Conservation (phyloP, 2,797 vertebrate genomes). For the Ataeniobius toweri region DNA sequence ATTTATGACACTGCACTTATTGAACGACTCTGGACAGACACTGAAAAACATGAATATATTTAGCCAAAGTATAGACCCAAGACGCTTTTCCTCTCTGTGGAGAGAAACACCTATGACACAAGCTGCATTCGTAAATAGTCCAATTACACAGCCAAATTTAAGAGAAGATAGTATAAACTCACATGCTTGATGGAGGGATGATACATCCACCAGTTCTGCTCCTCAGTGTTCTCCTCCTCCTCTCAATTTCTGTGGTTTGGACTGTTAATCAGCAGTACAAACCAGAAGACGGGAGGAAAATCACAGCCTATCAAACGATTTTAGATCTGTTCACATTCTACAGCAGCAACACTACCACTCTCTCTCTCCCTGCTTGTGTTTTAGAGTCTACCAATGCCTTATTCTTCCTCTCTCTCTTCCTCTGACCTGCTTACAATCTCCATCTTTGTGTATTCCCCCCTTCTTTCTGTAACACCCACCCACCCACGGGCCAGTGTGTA, state of each 20-base stretch:
- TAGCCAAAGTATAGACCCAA: not conserved
- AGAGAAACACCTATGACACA: not conserved
- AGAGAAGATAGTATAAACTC: conserved; percentile 24
- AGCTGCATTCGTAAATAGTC: not conserved
- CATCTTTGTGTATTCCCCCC: conserved; percentile 32
- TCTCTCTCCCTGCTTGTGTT: conserved; percentile 19
- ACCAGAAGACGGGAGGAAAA: conserved; percentile 39
- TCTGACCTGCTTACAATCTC: conserved; percentile 51
- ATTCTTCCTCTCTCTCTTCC: conserved; percentile 32
- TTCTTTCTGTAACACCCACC: conserved; percentile 14
- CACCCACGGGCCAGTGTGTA: conserved; percentile 55
- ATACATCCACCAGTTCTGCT: conserved; percentile 28
- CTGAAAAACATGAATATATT: not conserved
- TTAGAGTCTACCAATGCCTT: conserved; percentile 1
- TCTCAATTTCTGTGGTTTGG: conserved; percentile 3
- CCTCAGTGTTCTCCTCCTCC: conserved; percentile 5
- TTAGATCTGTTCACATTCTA: conserved; percentile 45
- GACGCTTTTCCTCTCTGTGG: not conserved
- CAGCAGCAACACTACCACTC: conserved; percentile 28
- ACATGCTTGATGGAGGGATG: conserved; percentile 32
- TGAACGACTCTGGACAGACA: conserved; percentile 11
- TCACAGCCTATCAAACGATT: conserved; percentile 54
- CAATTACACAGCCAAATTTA: not conserved
- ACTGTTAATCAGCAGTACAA: conserved; percentile 6
- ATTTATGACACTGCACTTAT: conserved; percentile 54